Evolutionary conservation across 1,140 invertebrate genomes (phyloP).

Genomic region (Polypedilum pembai): DNA sequence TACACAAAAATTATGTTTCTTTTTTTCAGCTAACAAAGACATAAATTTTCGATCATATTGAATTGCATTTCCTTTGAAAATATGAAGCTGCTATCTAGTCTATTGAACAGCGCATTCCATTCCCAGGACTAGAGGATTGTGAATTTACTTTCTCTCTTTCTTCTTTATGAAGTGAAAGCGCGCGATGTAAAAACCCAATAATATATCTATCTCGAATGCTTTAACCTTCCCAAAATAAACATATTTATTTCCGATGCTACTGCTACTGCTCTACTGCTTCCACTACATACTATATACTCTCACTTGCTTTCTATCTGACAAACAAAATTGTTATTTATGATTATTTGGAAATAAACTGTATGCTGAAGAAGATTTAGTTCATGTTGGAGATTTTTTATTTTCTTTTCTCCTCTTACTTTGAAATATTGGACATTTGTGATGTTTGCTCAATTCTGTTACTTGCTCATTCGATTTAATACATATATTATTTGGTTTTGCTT

Average conservation of each 20-base stretch:
- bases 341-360: not conserved
- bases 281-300: not conserved
- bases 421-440: too few relatives aligned
- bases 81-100: too few relatives aligned
- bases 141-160: not conserved
- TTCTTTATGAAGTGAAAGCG: not conserved
- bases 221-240: not conserved
- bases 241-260: not conserved
- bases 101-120: too few relatives aligned
- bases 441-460: too few relatives aligned
- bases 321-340: conserved; percentile 14
- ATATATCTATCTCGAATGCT: not conserved
- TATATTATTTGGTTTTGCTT: too few relatives aligned
- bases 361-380: not conserved
- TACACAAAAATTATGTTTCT: too few relatives aligned
- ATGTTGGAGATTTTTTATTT: not conserved
- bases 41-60: too few relatives aligned
- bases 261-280: not conserved
- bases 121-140: too few relatives aligned
- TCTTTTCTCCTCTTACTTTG: too few relatives aligned
- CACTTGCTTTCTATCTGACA: not conserved
- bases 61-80: too few relatives aligned
- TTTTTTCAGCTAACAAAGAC: too few relatives aligned
- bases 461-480: too few relatives aligned
- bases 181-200: conserved; percentile 1